phyloP scores from a whole-genome alignment of 2,113 vertebrate genomes.

The Micronycteris hirsuta region DNA sequence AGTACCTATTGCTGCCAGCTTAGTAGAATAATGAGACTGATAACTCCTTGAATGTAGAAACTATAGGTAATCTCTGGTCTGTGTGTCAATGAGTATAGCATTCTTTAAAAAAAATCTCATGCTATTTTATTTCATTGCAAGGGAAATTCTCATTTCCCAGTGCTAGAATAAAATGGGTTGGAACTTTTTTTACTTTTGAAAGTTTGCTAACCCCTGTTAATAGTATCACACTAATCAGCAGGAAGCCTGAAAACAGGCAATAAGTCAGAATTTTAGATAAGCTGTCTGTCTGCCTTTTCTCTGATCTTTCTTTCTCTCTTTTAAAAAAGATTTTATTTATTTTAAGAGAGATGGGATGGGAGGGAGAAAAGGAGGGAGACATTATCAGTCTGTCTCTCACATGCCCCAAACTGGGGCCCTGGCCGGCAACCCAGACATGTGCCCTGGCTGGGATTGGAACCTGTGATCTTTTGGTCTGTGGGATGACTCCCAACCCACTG shows the following conservation, averaged over 20 bases:
- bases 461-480: not conserved
- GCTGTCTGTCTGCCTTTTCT: not conserved
- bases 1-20: not conserved
- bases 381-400: not conserved
- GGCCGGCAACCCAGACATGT: not conserved
- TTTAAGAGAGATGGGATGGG: not conserved
- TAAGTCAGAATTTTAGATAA: slow-evolving; percentile 9
- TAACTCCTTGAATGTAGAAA: not conserved
- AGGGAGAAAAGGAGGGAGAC: not conserved
- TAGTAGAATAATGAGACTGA: not conserved
- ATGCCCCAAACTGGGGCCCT: not conserved
- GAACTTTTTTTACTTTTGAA: slow-evolving; percentile 23
- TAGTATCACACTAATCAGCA: not conserved
- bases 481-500: not conserved
- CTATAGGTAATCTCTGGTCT: not conserved
- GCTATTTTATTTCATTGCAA: not conserved
- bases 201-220: not conserved
- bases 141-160: not conserved
- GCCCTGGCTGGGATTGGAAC: not conserved
- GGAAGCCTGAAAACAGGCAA: not conserved
- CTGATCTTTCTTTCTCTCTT: not conserved
- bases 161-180: not conserved
- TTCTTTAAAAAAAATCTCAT: not conserved
- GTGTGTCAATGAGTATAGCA: not conserved
- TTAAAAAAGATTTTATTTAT: too few species aligned